phyloP scores from a whole-genome alignment of 2,113 vertebrate genomes.

The human (Homo sapiens) region GRCh38 chr3:193153501-193154000 shows the following conservation, averaged over 20 bases:
- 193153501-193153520: too few relatives aligned
- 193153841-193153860: conserved; percentile 92
- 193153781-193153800: conserved; percentile 93
- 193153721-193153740: conserved; percentile 99
- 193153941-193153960: conserved; percentile 81
- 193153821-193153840: conserved; percentile 95
- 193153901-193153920: conserved; percentile 82
- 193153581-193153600: conserved; percentile 99
- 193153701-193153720: conserved; percentile 99
- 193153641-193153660: conserved; percentile 99
- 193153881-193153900: conserved; percentile 83
- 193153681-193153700: conserved; percentile 99
- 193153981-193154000: conserved; percentile 78
- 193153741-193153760: conserved; percentile 99
- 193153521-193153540: too few relatives aligned
- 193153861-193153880: conserved; percentile 82
- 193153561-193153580: conserved; percentile 99
- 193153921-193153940: conserved; percentile 82
- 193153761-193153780: conserved; percentile 89
- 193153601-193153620: conserved; percentile 98
- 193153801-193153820: conserved; percentile 95
- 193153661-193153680: conserved; percentile 99
- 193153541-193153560: conserved; percentile 89
- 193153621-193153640: conserved; percentile 99
- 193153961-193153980: conserved; percentile 81